Evolutionary conservation across 2,113 vertebrate species (phyloP), one percentile per base, ranked within the genome.

Genomic region (Sigmodon hispidus): DNA sequence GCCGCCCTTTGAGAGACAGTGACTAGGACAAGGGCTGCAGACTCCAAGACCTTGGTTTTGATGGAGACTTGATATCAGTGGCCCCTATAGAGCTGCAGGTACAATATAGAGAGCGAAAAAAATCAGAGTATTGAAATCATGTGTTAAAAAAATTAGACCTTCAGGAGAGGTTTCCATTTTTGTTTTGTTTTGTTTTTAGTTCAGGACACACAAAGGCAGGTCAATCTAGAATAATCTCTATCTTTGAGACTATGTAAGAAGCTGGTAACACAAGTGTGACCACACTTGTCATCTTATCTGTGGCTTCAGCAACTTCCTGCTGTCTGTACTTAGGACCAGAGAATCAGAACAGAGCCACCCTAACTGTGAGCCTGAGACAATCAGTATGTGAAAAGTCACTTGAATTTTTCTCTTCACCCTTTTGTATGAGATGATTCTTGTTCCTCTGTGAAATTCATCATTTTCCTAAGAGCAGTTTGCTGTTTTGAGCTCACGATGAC

Each of bases 401-500:
- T 79, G 4, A 10, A 52, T 85, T 88, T 94, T 79, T 34, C 15
- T 93, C 8, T 52, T 75, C 34, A 26, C 21, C 36, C 52, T 72
- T 87, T 79, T 40, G 1, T 69, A 26, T 73, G 43, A 87, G 43
- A 6, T 50, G 36, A 81, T 92, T 31, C 9, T 89, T 86, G 22
- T 57, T 89, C 29, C 81, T 77, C 1, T 8, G 29, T 61, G 40
- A 17, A 73, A 36, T 7, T 13, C 52, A 43, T 36, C 22, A 31
- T 63, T 85, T 90, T 59, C 16, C 59, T 67, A 90, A 87, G 48
- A 94, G 55, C 45, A 50, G 4, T 93, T 91, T 55, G 21, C 85
- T 92, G 1, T 76, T 93, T 76, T 87, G 26, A 75, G 48, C 69
- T 83, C 75, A 91, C 31, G 73, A 26, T 59, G 36, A 89, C 67